Conservation (phyloP, 2,888 invertebrate genomes). For the Leptinotarsa juncta region DNA sequence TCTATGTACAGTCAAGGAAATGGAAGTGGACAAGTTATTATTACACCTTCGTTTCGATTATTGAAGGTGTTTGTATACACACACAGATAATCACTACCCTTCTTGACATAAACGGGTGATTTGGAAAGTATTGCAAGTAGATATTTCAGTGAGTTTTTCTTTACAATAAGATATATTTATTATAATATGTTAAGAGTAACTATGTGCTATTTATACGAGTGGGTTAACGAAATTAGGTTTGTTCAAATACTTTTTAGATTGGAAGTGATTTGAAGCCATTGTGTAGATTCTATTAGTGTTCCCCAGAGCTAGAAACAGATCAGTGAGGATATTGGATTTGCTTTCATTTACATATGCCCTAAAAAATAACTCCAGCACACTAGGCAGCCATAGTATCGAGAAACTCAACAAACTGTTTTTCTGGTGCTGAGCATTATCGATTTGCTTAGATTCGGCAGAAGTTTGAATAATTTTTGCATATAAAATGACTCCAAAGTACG, state of each 20-base stretch:
- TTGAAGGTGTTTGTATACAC: constrained; percentile 1
- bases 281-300: constrained; percentile 53
- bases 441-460: constrained; percentile 45
- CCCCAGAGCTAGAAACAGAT: constrained; percentile 55
- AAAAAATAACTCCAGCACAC: constrained; percentile 56
- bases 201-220: constrained; percentile 10
- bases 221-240: constrained; percentile 51
- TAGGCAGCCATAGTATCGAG: constrained; percentile 60
- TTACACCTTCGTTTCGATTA: not conserved
- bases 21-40: not conserved
- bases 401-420: constrained; percentile 52
- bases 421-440: constrained; percentile 44
- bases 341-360: constrained; percentile 55
- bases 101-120: not conserved
- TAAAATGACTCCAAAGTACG: constrained; percentile 54
- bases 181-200: not conserved
- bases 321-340: constrained; percentile 52
- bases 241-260: constrained; percentile 47
- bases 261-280: constrained; percentile 47
- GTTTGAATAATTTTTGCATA: constrained; percentile 55
- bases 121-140: not conserved
- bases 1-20: not conserved
- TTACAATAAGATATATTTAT: not conserved
- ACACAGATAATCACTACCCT: not conserved
- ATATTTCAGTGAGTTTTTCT: not conserved